phyloP scores from a whole-genome alignment of 92 coral and sea anemone genomes.

The Isaurus tuberculatus region DNA sequence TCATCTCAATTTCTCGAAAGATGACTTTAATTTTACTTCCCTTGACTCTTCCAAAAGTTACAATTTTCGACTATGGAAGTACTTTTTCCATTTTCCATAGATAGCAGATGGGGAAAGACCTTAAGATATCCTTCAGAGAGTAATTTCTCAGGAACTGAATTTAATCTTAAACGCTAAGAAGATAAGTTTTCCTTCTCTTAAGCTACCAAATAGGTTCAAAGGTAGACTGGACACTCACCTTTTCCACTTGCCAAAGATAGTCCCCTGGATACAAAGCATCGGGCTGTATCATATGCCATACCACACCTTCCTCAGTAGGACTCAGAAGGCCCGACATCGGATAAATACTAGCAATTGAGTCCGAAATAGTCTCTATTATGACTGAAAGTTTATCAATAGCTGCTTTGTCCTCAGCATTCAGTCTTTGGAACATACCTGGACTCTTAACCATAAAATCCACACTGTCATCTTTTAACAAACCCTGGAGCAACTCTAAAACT shows the following conservation, averaged over 20 bases:
- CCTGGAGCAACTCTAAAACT: constrained; percentile 55
- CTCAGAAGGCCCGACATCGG: constrained; percentile 62
- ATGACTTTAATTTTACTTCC: too few species aligned
- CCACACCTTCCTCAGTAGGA: constrained; percentile 74
- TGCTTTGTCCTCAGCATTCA: constrained; percentile 63
- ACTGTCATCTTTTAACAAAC: constrained; percentile 62
- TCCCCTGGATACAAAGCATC: constrained; percentile 63
- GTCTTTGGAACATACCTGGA: constrained; percentile 81
- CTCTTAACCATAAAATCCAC: constrained; percentile 65
- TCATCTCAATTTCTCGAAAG: too few species aligned
- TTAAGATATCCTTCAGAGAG: too few species aligned
- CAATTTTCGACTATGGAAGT: too few species aligned
- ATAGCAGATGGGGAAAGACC: too few species aligned
- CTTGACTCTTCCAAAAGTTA: too few species aligned
- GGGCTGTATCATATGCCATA: constrained; percentile 79
- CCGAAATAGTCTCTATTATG: constrained; percentile 73
- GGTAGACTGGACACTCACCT: too few species aligned
- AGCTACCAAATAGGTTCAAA: too few species aligned
- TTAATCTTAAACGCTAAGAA: too few species aligned
- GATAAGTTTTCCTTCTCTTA: too few species aligned
- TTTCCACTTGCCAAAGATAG: constrained; percentile 85
- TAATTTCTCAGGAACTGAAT: too few species aligned
- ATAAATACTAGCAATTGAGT: constrained; percentile 62
- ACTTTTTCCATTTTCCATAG: too few species aligned
- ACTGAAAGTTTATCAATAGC: constrained; percentile 69